Evolutionary conservation across 2,797 vertebrate genomes (phyloP), one percentile per base, ranked within the genome.

Genomic region (Myripristis jacobus): DNA sequence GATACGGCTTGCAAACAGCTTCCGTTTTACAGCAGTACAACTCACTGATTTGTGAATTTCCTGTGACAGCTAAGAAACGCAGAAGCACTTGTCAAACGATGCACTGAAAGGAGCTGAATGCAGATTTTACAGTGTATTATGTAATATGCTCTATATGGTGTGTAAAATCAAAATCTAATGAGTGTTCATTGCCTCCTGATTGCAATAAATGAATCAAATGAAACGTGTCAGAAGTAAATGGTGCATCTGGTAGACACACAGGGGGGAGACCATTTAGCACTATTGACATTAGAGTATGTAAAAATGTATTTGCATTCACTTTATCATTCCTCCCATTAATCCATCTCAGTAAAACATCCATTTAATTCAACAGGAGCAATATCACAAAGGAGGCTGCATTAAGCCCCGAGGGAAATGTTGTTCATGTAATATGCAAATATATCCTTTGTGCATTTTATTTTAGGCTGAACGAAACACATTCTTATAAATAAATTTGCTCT

Each of bases 81-180:
- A 57, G 36, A 2, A 29, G 46, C 31, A 43, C 41, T 44, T 56
- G 5, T 70, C 50, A 53, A 21, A 24, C 41, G 60, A 75, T 81
- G 79, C 65, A 80, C 71, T 58, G 58, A 70, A 38, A 59, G 38
- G 12, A 48, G 64, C 77, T 65, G 69, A 60, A 75, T 51, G 69
- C 60, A 53, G 60, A 47, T 73, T 80, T 43, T 55, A 29, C 47
- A 48, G 38, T 55, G 22, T 51, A 56, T 12, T 47, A 11, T 43
- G 1, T 22, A 41, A 48, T 44, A 27, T 48, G 44, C 16, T 36
- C 15, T 53, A n/a, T 7, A 7, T 16, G 36, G 44, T 56, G 22
- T 9, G 55, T 44, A 16, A 52, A 12, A 72, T 61, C 6, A 36
- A 55, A 61, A 19, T n/a, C 60, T 31, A 59, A 72, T 53, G 31